Percentiles rank a stretch among this genome's conserved stretches.
phyloP scores from a whole-genome alignment of 2,888 invertebrate species.

The Atethmia centrago region DNA sequence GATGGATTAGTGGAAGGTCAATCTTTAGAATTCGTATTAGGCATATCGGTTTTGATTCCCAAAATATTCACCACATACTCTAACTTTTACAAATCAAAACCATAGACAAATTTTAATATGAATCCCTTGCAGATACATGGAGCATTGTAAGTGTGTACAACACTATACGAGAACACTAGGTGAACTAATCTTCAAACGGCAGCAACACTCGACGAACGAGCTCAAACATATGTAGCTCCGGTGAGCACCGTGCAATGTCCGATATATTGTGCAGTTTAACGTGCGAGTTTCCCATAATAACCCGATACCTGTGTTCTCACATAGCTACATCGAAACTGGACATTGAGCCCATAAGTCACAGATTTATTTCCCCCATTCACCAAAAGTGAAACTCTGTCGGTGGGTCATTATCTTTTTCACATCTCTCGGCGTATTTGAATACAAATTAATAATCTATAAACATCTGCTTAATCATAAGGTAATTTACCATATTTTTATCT shows the following conservation, averaged over 20 bases:
- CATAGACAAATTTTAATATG: too few species aligned
- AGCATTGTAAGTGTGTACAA: slow-evolving; percentile 26
- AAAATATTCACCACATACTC: background rate
- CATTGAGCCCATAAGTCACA: slow-evolving; percentile 8
- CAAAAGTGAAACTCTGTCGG: slow-evolving; percentile 38
- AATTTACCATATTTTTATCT: slow-evolving; percentile 61
- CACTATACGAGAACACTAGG: slow-evolving; percentile 13
- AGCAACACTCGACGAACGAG: slow-evolving; percentile 8
- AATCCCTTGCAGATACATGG: slow-evolving; percentile 1
- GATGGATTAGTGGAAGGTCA: slow-evolving; percentile 13
- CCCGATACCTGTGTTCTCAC: slow-evolving; percentile 5
- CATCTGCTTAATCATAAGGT: slow-evolving; percentile 58
- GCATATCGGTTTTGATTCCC: too few species aligned
- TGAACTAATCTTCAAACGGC: slow-evolving; percentile 47
- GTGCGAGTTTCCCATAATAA: slow-evolving; percentile 12
- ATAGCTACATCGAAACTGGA: background rate
- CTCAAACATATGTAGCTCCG: slow-evolving; percentile 13
- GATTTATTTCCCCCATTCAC: slow-evolving; percentile 40
- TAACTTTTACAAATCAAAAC: background rate
- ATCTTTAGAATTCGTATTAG: background rate
- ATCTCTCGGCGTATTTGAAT: slow-evolving; percentile 39
- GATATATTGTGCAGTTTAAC: slow-evolving; percentile 8
- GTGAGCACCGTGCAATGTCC: background rate
- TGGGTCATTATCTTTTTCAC: slow-evolving; percentile 34
- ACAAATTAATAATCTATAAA: slow-evolving; percentile 65